Base-by-base conservation (phyloP, 2,888 invertebrate genomes). In the Nemotelus nigrinus region DNA sequence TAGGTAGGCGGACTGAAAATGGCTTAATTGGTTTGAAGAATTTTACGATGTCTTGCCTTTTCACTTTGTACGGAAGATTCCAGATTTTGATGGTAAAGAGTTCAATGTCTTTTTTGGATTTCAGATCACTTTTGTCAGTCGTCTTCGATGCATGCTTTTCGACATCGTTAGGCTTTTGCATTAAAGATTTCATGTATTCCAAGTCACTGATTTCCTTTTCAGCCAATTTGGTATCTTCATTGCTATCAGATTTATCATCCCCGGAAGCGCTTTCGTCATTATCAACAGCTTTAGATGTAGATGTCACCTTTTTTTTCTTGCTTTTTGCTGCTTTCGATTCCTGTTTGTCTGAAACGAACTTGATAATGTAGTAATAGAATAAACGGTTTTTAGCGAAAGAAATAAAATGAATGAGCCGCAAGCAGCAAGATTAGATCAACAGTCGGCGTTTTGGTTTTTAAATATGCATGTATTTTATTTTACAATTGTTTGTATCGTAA, bases 21-120 rank as follows among this genome's bases (percentile, higher is more conserved):
- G 94, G 91, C 81, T 93, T 93, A 4, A 95, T 83, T 0, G 96
- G 96, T 82, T 92, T 91, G 82, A 97, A 95, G 84, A 97, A 97
- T 81, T 93, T 92, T 84, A 94, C 93, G 2, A 98, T 89, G 81
- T 95, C 93, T 85, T 93, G 93, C 83, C 97, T 95, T 85, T 93
- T 94, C 65, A 92, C 92, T 83, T 91, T 93, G 81, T 91, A 93
- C 2, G 94, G 94, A 64, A 97, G 87, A 80, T 94, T 94, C 82
- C 90, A 90, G 71, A 97, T 88, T 90, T 96, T 93, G 3, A 95
- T 88, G 8, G 92, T 92, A 80, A 89, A 91, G 74, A 91, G 88
- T 80, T 87, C 85, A 87, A 80, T 86, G 88, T 82, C 86, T 86
- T 82, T 82, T 81, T 80, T 82, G 77, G 83, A 81, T 85, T 86